Conservation (phyloP, 2,797 vertebrate species). For the Centroberyx gerrardi region DNA sequence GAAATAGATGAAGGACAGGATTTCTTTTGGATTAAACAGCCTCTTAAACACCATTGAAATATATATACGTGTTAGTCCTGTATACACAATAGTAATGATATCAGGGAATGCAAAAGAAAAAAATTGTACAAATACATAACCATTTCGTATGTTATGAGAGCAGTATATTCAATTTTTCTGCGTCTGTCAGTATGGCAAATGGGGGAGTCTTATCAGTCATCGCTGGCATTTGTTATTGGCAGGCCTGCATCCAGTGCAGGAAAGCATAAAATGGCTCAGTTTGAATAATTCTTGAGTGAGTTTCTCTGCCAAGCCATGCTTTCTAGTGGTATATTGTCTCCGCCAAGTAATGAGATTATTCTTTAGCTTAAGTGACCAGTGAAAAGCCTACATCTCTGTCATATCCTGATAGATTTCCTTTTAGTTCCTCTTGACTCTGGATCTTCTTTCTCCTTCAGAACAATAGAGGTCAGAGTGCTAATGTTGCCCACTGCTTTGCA, state of each 20-base stretch:
- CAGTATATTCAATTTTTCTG: constrained; percentile 50
- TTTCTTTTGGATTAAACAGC: too few relatives aligned
- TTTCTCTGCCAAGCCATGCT: constrained; percentile 50
- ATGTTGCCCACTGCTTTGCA: constrained; percentile 75
- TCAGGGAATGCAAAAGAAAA: not conserved
- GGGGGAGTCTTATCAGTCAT: constrained; percentile 73
- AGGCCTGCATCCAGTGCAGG: constrained; percentile 25
- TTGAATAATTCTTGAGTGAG: constrained; percentile 65
- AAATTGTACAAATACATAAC: constrained; percentile 21
- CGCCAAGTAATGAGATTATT: constrained; percentile 75
- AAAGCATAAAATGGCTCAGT: constrained; percentile 69
- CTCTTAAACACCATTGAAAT: too few relatives aligned
- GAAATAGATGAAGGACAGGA: too few relatives aligned
- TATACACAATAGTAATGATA: too few relatives aligned
- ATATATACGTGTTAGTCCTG: too few relatives aligned
- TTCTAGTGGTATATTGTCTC: constrained; percentile 66
- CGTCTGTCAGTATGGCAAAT: constrained; percentile 55
- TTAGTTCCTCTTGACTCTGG: constrained; percentile 65
- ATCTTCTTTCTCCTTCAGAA: constrained; percentile 61
- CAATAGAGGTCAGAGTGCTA: constrained; percentile 74
- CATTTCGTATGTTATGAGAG: constrained; percentile 23
- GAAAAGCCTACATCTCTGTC: constrained; percentile 71
- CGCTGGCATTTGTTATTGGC: constrained; percentile 53
- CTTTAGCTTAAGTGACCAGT: constrained; percentile 76
- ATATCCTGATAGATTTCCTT: constrained; percentile 76